phyloP scores from a whole-genome alignment of 1,140 invertebrate species.

The Drosophila kohkoa region DNA sequence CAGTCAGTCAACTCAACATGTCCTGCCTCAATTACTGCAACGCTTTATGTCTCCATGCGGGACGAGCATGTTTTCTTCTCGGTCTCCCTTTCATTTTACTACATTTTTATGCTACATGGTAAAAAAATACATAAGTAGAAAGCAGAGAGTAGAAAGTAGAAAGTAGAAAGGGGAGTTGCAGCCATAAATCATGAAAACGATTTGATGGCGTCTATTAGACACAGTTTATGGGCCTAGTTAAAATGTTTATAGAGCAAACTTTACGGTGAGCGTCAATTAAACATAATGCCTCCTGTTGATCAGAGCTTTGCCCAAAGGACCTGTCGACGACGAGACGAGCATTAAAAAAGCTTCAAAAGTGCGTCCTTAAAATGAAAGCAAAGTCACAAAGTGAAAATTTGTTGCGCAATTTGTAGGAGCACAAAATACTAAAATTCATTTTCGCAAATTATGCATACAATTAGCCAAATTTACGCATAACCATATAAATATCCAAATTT shows the following conservation, averaged over 20 bases:
- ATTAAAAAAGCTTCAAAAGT: constrained; percentile 11
- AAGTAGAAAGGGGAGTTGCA: constrained; percentile 4
- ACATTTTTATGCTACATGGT: constrained; percentile 67
- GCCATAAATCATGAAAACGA: constrained; percentile 73
- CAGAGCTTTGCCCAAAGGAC: constrained; percentile 4
- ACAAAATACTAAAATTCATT: constrained; percentile 16
- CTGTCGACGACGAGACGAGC: constrained; percentile 5
- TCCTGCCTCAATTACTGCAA: constrained; percentile 69
- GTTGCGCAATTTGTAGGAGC: constrained; percentile 15
- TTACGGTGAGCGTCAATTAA: constrained; percentile 75
- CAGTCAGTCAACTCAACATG: constrained; percentile 18
- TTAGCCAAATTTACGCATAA: neutral
- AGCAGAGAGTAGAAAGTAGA: neutral
- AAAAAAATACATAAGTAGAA: constrained; percentile 16
- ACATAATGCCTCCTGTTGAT: constrained; percentile 50
- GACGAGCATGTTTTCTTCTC: constrained; percentile 8
- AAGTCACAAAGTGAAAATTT: constrained; percentile 28
- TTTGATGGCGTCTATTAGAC: constrained; percentile 74
- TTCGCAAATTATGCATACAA: constrained; percentile 3
- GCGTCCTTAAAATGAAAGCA: neutral
- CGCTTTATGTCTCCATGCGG: constrained; percentile 68
- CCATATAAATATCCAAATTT: neutral
- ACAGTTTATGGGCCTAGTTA: constrained; percentile 72
- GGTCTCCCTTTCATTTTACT: constrained; percentile 55
- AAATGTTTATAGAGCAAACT: constrained; percentile 71